Evolutionary conservation across 2,797 vertebrate genomes (phyloP), one percentile per base, ranked within the genome.

Genomic region (Chiloscyllium punctatum): DNA sequence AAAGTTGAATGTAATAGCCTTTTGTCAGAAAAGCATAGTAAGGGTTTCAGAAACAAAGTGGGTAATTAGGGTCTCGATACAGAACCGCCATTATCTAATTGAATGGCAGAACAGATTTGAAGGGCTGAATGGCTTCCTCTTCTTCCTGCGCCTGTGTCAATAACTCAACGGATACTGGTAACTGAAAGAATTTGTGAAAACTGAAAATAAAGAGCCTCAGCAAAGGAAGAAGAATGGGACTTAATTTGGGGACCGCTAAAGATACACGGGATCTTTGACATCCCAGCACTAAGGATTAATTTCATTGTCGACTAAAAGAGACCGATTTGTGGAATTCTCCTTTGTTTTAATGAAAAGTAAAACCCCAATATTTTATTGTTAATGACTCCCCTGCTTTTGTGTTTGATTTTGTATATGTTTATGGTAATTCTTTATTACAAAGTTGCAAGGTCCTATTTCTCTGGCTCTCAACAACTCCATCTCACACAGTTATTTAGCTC

Each of bases 311-410:
- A n/a, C 0, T 53, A 53, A 77, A 68, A 33, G 42, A 95, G 42
- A 94, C 68, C 1, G 42, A 51, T 95, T 77, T 95, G 71, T 27
- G 3, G 94, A 74, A 53, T 74, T 95, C 51, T 27, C 37, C 42
- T 94, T 94, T 42, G 68, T 94, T 94, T 72, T 94, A 94, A 94
- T 94, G 92, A 94, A 92, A 92, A 37, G 30, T 72, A 94, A 72
- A 53, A 74, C 69, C 48, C 90, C 15, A 33, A 77, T 77, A 74
- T 77, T 95, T 94, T 77, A 74, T 77, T 95, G 71, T 30, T 15
- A 72, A 95, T 51, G 71, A n/a, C 71, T 72, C 71, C 71, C 21
- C 42, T 57, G 69, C 71, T 53, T n/a, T 74, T 94, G 25, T 94
- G 69, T 53, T 74, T 74, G 69, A 74, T 71, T 94, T 71, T 30